A percentile compares a stretch with the other conserved stretches of the same genome.
Conservation (phyloP, 2,888 invertebrate species). For the Pterostichus niger region DNA sequence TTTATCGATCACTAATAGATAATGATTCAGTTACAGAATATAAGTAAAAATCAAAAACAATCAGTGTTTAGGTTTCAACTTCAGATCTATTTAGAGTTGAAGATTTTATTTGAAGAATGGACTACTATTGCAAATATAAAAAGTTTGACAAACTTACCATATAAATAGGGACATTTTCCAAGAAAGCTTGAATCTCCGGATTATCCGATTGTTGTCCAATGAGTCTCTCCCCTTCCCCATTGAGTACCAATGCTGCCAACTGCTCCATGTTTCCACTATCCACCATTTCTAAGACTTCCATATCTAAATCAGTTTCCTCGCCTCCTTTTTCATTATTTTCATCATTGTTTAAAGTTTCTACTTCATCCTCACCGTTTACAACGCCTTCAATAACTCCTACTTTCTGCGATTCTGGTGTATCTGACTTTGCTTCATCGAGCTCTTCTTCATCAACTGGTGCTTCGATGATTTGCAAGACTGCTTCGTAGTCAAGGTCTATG, state of each 20-base stretch:
- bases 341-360: conserved; percentile 77
- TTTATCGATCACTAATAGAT: no score
- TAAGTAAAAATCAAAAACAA: no score
- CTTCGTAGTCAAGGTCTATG: conserved; percentile 67
- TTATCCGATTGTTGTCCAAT: conserved; percentile 85
- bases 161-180: conserved; percentile 91
- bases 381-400: conserved; percentile 75
- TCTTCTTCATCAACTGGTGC: conserved; percentile 66
- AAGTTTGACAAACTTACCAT: conserved; percentile 83
- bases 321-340: conserved; percentile 76
- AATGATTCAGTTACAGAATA: no score
- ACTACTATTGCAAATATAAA: no score
- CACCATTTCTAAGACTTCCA: conserved; percentile 84
- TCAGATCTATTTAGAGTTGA: no score
- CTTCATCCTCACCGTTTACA: conserved; percentile 76
- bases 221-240: conserved; percentile 91
- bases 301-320: conserved; percentile 79
- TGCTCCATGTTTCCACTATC: conserved; percentile 92
- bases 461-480: conserved; percentile 69
- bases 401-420: conserved; percentile 69
- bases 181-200: conserved; percentile 90
- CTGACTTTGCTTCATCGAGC: conserved; percentile 68
- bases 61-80: no score
- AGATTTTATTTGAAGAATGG: no score
- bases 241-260: conserved; percentile 92